Evolutionary conservation across 2,888 invertebrate genomes (phyloP).

Genomic region (Meandrusa payeni): DNA sequence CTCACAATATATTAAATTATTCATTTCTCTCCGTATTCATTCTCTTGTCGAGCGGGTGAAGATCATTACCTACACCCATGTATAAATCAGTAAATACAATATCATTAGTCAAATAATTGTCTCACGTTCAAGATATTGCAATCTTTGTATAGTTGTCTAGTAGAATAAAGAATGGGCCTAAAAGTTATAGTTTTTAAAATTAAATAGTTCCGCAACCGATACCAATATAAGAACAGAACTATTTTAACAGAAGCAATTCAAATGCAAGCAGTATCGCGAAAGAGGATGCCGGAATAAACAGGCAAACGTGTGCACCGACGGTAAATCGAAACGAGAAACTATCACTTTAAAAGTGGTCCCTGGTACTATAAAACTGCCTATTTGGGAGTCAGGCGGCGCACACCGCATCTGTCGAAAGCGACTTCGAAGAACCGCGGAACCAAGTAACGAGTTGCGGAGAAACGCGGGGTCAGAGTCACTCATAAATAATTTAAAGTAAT

Average conservation of each 20-base stretch:
- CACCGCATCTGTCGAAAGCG: slow-evolving; percentile 40
- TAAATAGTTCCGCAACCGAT: too few relatives aligned
- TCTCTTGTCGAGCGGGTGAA: too few relatives aligned
- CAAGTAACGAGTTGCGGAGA: slow-evolving; percentile 42
- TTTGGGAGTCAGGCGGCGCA: slow-evolving; percentile 62
- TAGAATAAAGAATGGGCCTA: too few relatives aligned
- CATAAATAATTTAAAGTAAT: slow-evolving; percentile 79
- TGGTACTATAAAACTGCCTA: slow-evolving; percentile 58
- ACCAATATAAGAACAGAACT: too few relatives aligned
- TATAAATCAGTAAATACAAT: too few relatives aligned
- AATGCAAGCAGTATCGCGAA: slow-evolving; percentile 38
- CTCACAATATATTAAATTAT: too few relatives aligned
- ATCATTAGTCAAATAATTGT: too few relatives aligned
- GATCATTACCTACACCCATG: too few relatives aligned
- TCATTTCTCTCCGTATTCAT: too few relatives aligned
- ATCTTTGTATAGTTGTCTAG: too few relatives aligned
- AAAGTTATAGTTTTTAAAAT: too few relatives aligned
- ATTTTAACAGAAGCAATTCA: slow-evolving; percentile 40
- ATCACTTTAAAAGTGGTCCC: slow-evolving; percentile 65
- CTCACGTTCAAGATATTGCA: too few relatives aligned
- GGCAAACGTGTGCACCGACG: slow-evolving; percentile 51
- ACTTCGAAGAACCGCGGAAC: slow-evolving; percentile 34
- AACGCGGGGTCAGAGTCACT: slow-evolving; percentile 66
- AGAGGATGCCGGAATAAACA: slow-evolving; percentile 48
- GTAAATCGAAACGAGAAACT: slow-evolving; percentile 65